Evolutionary conservation across 2,888 invertebrate species (phyloP).

Genomic region (Apocheima hispidaria): DNA sequence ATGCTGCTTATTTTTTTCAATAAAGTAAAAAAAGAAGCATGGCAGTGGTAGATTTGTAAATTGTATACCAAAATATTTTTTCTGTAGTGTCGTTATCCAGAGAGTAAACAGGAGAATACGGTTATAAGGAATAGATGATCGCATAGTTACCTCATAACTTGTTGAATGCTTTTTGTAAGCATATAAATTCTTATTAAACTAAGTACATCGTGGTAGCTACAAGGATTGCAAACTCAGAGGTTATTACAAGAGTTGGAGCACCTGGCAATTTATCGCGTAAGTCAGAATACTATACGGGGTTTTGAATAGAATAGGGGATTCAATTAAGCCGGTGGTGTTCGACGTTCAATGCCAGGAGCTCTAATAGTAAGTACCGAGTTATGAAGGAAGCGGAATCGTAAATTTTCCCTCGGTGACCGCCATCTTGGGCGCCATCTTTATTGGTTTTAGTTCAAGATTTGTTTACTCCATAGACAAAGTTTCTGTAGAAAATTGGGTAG

Average conservation of each 20-base stretch:
- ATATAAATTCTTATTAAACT: too few relatives aligned
- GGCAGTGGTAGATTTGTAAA: too few relatives aligned
- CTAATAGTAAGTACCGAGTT: slow-evolving; percentile 29
- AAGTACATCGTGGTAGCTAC: neutral
- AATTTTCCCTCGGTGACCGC: slow-evolving; percentile 24
- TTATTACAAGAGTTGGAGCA: slow-evolving; percentile 53
- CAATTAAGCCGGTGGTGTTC: slow-evolving; percentile 52
- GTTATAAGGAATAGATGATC: too few relatives aligned
- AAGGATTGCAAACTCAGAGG: slow-evolving; percentile 50
- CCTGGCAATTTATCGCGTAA: slow-evolving; percentile 66
- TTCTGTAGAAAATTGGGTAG: too few relatives aligned
- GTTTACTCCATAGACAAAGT: neutral
- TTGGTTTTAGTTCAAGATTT: slow-evolving; percentile 12
- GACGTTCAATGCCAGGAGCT: slow-evolving; percentile 40
- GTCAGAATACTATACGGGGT: slow-evolving; percentile 61
- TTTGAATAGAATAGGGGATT: slow-evolving; percentile 59
- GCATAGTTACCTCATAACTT: too few relatives aligned
- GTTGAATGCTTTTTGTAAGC: too few relatives aligned
- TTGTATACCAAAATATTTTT: too few relatives aligned
- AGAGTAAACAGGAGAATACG: too few relatives aligned
- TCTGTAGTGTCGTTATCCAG: too few relatives aligned
- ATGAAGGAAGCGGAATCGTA: slow-evolving; percentile 31
- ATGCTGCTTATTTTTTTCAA: too few relatives aligned
- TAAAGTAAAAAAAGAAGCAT: too few relatives aligned
- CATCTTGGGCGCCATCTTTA: slow-evolving; percentile 29